phyloP scores from a whole-genome alignment of 2,888 invertebrate species.

The Nomada ruficornis region DNA sequence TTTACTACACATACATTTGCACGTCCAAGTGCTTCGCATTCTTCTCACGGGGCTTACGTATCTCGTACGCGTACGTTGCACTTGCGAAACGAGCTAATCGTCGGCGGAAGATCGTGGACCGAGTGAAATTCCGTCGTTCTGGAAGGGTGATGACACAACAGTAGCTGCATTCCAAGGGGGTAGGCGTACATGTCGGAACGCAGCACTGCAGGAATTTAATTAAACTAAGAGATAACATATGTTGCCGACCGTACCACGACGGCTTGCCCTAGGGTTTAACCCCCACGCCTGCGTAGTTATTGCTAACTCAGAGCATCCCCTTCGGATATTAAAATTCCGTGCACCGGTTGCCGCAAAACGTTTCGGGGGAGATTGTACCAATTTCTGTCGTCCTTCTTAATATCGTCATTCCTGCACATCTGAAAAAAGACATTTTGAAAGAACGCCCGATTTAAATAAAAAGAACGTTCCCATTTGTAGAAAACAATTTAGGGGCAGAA shows the following conservation, averaged over 20 bases:
- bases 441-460: background rate
- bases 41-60: background rate
- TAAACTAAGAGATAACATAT: conserved; percentile 86
- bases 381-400: conserved; percentile 34
- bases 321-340: conserved; percentile 84
- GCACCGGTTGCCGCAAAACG: conserved; percentile 72
- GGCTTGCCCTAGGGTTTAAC: conserved; percentile 67
- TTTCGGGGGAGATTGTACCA: conserved; percentile 45
- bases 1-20: background rate
- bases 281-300: conserved; percentile 78
- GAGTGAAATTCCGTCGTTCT: conserved; percentile 57
- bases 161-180: conserved; percentile 76
- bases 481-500: background rate
- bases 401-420: conserved; percentile 17
- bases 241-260: conserved; percentile 78
- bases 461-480: background rate
- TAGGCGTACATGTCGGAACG: conserved; percentile 71
- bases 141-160: conserved; percentile 69
- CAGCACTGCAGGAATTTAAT: conserved; percentile 87
- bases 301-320: conserved; percentile 79
- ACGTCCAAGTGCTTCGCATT: background rate
- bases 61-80: background rate
- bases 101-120: conserved; percentile 29
- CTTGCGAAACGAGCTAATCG: conserved; percentile 27
- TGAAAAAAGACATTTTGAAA: background rate